Evolutionary conservation across 2,797 vertebrate species (phyloP).

Genomic region (Tauraco hartlaubi): DNA sequence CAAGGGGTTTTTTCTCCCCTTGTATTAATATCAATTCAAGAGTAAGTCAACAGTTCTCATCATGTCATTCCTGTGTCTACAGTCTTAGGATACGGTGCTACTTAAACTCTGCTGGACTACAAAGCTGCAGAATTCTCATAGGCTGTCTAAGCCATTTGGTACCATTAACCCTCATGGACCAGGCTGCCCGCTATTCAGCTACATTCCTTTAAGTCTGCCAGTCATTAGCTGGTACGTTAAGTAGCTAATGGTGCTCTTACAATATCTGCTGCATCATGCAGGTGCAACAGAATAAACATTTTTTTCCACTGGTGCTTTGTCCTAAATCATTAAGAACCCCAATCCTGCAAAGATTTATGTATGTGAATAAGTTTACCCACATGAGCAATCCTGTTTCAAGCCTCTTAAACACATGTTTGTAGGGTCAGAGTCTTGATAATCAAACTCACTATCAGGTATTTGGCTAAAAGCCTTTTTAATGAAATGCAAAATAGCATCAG

Average conservation of each 20-base stretch:
- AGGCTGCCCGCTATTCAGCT: constrained; percentile 65
- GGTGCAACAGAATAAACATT: constrained; percentile 80
- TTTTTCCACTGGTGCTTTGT: constrained; percentile 77
- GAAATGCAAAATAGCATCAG: not conserved
- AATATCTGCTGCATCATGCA: constrained; percentile 79
- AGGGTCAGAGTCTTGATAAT: not conserved
- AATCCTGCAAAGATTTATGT: constrained; percentile 62
- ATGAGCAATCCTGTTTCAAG: constrained; percentile 30
- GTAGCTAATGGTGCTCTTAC: constrained; percentile 84
- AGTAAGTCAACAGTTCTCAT: constrained; percentile 29
- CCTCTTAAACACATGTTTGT: not conserved
- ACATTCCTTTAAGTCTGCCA: constrained; percentile 77
- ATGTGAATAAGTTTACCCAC: constrained; percentile 38
- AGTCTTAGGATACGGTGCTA: not conserved
- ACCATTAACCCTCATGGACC: constrained; percentile 64
- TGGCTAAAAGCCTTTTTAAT: not conserved
- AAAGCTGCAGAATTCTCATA: constrained; percentile 2
- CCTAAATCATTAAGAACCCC: constrained; percentile 73
- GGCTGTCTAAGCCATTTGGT: constrained; percentile 50
- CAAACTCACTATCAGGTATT: constrained; percentile 18
- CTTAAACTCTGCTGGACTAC: not conserved
- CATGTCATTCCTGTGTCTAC: not conserved
- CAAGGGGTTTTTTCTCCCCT: not conserved
- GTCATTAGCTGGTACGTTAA: constrained; percentile 87
- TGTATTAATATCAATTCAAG: constrained; percentile 33